A percentile compares a stretch with the other conserved stretches of the same genome.
These are phyloP conservation scores for Ctenomys sociabilis DNA, from an alignment of 2,113 vertebrate species.

Conservation along the genomic window DNA sequence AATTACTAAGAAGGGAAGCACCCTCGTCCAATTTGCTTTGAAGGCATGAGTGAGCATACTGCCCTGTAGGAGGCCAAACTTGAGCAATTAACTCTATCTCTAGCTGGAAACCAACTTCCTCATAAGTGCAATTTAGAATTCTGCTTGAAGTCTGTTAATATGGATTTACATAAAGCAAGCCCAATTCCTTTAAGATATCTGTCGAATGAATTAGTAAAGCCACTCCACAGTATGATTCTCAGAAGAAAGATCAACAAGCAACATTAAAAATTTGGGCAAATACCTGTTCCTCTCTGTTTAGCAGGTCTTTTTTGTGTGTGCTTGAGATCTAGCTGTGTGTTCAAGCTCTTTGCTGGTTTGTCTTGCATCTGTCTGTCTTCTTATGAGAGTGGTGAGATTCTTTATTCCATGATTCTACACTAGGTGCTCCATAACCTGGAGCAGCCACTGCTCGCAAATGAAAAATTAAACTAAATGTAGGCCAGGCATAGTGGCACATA, in stretches of 20 bases:
- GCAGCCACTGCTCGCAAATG: conserved; percentile 61
- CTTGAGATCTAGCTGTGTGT: conserved; percentile 37
- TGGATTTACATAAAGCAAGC: conserved; percentile 81
- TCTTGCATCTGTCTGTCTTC: conserved; percentile 22
- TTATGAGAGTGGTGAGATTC: not conserved
- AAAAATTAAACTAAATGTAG: conserved; percentile 65
- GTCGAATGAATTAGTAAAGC: conserved; percentile 79
- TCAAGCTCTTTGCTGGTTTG: not conserved
- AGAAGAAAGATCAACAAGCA: conserved; percentile 79
- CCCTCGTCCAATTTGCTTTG: conserved; percentile 81
- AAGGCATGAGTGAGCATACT: conserved; percentile 71
- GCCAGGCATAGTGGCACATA: not conserved
- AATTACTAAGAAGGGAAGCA: conserved; percentile 71
- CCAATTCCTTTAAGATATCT: conserved; percentile 73
- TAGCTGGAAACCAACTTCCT: conserved; percentile 77
- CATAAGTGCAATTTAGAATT: conserved; percentile 80
- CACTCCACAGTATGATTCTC: conserved; percentile 74
- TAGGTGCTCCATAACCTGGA: conserved; percentile 42
- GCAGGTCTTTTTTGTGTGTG: not conserved
- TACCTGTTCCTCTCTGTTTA: conserved; percentile 66
- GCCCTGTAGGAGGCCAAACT: conserved; percentile 75
- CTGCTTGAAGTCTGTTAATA: conserved; percentile 83
- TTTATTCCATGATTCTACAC: conserved; percentile 12
- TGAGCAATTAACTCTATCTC: conserved; percentile 82
- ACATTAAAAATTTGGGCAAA: conserved; percentile 80